Evolutionary conservation across 2,113 vertebrate species (phyloP).

Genomic region (Lamprologus speciosus): DNA sequence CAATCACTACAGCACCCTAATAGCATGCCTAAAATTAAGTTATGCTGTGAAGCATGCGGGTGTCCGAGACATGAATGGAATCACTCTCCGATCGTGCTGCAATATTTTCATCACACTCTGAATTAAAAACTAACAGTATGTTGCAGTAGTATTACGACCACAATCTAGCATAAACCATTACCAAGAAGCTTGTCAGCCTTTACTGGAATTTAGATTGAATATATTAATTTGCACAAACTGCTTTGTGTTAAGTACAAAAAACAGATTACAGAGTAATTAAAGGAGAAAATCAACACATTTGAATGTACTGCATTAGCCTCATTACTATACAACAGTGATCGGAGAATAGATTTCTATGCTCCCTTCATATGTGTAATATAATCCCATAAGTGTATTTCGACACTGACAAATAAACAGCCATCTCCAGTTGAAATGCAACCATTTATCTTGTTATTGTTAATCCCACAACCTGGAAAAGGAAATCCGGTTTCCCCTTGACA

Average conservation of each 20-base stretch:
- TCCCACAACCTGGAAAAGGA: slow-evolving; percentile 1
- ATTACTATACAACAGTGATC: neutral
- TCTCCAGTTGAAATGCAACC: neutral
- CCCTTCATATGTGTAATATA: neutral
- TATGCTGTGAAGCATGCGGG: neutral
- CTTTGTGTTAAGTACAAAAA: neutral
- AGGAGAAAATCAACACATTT: neutral
- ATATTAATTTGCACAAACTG: neutral
- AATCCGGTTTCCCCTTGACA: neutral
- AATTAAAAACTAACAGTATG: neutral
- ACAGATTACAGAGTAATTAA: neutral
- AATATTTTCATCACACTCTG: neutral
- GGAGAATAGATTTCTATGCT: neutral
- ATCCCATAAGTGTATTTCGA: neutral
- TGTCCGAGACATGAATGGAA: neutral
- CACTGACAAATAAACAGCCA: neutral
- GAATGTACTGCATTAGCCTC: neutral
- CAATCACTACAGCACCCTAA: neutral
- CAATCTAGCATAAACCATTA: neutral
- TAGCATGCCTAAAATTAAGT: neutral
- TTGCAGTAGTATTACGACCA: neutral
- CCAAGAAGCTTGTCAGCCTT: neutral
- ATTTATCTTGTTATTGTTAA: neutral
- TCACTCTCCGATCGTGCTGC: neutral
- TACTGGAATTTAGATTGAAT: neutral